A percentile compares a stretch with the other conserved stretches of the same genome.
These are phyloP conservation scores for Rostratula benghalensis DNA, from an alignment of 2,113 vertebrate species.

Conservation along the genomic window DNA sequence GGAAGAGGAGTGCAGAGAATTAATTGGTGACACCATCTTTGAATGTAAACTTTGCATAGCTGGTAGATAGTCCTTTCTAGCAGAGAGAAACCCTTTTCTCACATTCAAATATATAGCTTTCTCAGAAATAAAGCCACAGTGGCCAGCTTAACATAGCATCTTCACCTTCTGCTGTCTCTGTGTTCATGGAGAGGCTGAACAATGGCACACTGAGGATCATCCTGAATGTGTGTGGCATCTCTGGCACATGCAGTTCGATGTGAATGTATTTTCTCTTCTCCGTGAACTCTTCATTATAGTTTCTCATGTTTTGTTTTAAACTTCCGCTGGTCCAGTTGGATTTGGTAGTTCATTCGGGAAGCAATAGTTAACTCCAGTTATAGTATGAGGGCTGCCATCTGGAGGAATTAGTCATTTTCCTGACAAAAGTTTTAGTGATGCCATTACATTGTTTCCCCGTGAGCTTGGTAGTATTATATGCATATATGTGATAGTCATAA, in stretches of 20 bases:
- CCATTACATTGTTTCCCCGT: neutral
- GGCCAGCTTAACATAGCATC: neutral
- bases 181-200: neutral
- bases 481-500: neutral
- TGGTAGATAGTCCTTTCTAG: neutral
- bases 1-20: conserved; percentile 1
- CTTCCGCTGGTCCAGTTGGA: neutral
- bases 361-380: neutral
- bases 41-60: neutral
- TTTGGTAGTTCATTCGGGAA: neutral
- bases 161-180: neutral
- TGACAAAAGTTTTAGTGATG: neutral
- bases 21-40: neutral
- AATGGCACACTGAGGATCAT: neutral
- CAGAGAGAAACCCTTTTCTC: neutral
- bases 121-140: neutral
- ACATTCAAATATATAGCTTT: neutral
- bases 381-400: neutral
- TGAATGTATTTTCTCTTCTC: neutral
- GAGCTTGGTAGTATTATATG: neutral
- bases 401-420: neutral
- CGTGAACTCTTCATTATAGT: neutral
- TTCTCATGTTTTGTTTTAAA: neutral
- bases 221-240: neutral
- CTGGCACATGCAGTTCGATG: neutral